These are phyloP conservation scores for Zaprionus gabonicus DNA, from an alignment of 1,140 invertebrate species.

Conservation along the genomic window DNA sequence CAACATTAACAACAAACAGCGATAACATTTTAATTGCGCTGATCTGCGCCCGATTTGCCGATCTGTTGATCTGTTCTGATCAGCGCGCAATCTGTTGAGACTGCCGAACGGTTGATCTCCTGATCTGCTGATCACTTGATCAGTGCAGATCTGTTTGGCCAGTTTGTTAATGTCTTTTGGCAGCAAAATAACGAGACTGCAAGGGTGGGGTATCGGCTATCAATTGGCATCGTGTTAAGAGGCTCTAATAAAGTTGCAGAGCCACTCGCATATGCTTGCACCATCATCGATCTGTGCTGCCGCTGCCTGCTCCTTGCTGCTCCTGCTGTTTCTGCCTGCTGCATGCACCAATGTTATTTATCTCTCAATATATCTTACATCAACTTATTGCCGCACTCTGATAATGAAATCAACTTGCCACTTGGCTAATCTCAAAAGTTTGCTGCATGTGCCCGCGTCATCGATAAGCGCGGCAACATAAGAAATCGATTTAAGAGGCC, in stretches of 20 bases:
- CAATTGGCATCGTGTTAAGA: slow-evolving; percentile 71
- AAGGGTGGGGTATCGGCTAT: slow-evolving; percentile 38
- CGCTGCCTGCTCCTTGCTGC: neutral
- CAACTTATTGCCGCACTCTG: slow-evolving; percentile 62
- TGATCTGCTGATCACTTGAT: slow-evolving; percentile 21
- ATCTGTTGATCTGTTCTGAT: slow-evolving; percentile 50
- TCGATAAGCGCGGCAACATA: slow-evolving; percentile 62
- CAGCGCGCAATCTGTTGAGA: slow-evolving; percentile 16
- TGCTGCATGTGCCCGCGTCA: slow-evolving; percentile 10
- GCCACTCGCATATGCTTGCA: neutral
- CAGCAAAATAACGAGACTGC: slow-evolving; percentile 36
- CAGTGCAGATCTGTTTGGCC: slow-evolving; percentile 50
- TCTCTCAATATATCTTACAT: slow-evolving; percentile 75
- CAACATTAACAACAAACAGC: slow-evolving; percentile 76
- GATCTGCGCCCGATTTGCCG: slow-evolving; percentile 50
- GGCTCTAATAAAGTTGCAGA: slow-evolving; percentile 77
- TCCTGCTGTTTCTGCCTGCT: neutral
- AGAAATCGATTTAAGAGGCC: slow-evolving; percentile 75
- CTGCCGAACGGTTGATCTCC: slow-evolving; percentile 23
- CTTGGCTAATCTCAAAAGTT: slow-evolving; percentile 73
- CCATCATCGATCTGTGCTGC: slow-evolving; percentile 59
- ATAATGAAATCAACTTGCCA: slow-evolving; percentile 63
- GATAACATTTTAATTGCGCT: slow-evolving; percentile 81
- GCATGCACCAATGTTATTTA: slow-evolving; percentile 61
- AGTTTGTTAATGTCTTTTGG: slow-evolving; percentile 81